Base-by-base conservation (phyloP, 2,888 invertebrate genomes). In the Lithophane ornitopus region DNA sequence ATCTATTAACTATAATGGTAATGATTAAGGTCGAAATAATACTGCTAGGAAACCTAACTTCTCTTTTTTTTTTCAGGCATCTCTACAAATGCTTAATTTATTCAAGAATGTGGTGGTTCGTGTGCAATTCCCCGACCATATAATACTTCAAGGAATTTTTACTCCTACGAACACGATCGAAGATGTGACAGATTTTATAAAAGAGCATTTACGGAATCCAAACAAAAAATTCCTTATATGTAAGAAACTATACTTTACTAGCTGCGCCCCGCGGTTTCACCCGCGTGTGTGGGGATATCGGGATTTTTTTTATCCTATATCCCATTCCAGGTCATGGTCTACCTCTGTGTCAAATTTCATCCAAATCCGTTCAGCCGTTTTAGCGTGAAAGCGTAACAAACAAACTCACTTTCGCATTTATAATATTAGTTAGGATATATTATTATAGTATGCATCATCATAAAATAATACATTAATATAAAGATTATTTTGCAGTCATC, bases 141-240 rank as follows among this genome's bases (percentile, higher is more conserved):
- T 98, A 63, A 98, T 99, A 59, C 96, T 99, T 41, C 99, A 99
- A 94, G 99, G 98, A 19, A 97, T 98, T 59, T 99, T 99, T 91
- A 96, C 97, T 83, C 98, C 99, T 2, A 95, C 97, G 19, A 98
- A 99, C 92, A 98, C 97, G 8, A 96, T 99, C 52, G 94, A 97
- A 87, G 97, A 97, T 80, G 97, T 99, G 8, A 97, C 97, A 76
- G 97, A 98, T 72, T 99, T 99, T 95, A 97, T 99, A 1, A 97
- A 97, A 89, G 97, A 97, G 69, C 98, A 98, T 93, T 94, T 99
- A 46, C 95, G 97, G 58, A 96, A 98, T 88, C 96, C 97, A n/a
- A 93, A 97, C 22, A 93, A 97, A 84, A 94, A 97, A 68, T 99
- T 99, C 94, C 97, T 98, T 91, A 97, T 99, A 78, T 99, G 98